Conservation (phyloP, 1,140 invertebrate species). For the Meloidogyne chitwoodi region DNA sequence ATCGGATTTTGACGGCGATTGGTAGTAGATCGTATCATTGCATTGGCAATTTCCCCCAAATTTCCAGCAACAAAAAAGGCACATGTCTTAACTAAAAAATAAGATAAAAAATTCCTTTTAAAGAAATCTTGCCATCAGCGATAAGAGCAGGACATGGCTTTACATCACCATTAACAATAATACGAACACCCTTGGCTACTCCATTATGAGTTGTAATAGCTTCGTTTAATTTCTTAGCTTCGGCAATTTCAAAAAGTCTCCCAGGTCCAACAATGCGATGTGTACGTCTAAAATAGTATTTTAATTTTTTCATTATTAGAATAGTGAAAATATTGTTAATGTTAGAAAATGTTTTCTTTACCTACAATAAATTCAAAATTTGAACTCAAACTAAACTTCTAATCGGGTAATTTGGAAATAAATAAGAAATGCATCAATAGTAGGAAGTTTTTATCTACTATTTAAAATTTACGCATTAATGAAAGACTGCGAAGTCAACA, state of each 20-base stretch:
- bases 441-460: too few relatives aligned
- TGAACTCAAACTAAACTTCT: too few relatives aligned
- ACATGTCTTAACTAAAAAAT: conserved; percentile 27
- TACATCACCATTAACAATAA: conserved; percentile 18
- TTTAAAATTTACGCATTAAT: conserved; percentile 24
- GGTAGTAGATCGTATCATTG: conserved; percentile 8
- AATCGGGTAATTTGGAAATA: too few relatives aligned
- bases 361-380: too few relatives aligned
- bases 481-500: conserved; percentile 23
- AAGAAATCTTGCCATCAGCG: conserved; percentile 16
- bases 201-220: conserved; percentile 17
- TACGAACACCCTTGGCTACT: conserved; percentile 26
- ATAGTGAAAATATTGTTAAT: too few relatives aligned
- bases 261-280: conserved; percentile 22
- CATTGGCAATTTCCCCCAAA: conserved; percentile 12
- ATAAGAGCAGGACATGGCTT: conserved; percentile 23
- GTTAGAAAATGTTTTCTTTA: too few relatives aligned
- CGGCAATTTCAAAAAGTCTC: conserved; percentile 8
- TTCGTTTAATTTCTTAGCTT: conserved; percentile 12
- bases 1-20: background rate
- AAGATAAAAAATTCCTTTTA: background rate
- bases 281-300: conserved; percentile 17
- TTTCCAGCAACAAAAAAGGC: conserved; percentile 12
- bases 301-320: too few relatives aligned
- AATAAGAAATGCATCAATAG: too few relatives aligned